These are phyloP conservation scores for Batillaria attramentaria DNA, from an alignment of 1,140 invertebrate species.

Conservation along the genomic window DNA sequence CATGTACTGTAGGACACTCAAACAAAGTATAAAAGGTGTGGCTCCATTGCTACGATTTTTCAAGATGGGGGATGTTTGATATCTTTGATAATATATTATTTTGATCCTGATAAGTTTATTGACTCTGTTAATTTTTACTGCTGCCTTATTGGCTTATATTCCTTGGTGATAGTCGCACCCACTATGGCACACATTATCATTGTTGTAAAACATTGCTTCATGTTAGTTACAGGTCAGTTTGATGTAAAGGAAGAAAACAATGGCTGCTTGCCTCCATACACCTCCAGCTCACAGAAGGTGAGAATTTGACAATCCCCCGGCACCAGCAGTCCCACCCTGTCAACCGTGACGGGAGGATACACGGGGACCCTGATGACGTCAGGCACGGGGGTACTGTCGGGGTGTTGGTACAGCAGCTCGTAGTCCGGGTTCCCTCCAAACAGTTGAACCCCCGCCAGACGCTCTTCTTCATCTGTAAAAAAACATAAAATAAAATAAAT, in stretches of 20 bases:
- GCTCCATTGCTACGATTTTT: too few species aligned
- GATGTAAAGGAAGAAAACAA: neutral
- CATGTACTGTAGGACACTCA: too few species aligned
- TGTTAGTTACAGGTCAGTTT: neutral
- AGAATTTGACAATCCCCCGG: constrained; percentile 17
- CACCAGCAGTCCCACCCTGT: constrained; percentile 7
- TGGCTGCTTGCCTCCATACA: constrained; percentile 21
- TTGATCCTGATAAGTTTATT: too few species aligned
- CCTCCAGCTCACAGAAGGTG: constrained; percentile 26
- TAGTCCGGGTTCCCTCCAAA: neutral
- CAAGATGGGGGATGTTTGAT: too few species aligned
- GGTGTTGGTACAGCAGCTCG: constrained; percentile 10
- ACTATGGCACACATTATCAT: too few species aligned
- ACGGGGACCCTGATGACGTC: neutral
- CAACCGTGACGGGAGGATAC: neutral
- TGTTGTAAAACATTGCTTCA: too few species aligned
- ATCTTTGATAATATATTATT: too few species aligned
- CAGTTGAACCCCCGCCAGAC: neutral
- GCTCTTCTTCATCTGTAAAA: neutral
- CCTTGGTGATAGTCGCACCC: too few species aligned
- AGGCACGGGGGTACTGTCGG: neutral
- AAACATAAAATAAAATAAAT: neutral
- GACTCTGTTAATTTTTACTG: too few species aligned
- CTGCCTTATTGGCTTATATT: too few species aligned
- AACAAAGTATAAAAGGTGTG: too few species aligned